A percentile compares a stretch with the other conserved stretches of the same genome.
phyloP scores from a whole-genome alignment of 2,888 invertebrate genomes.

The Pocota personata region DNA sequence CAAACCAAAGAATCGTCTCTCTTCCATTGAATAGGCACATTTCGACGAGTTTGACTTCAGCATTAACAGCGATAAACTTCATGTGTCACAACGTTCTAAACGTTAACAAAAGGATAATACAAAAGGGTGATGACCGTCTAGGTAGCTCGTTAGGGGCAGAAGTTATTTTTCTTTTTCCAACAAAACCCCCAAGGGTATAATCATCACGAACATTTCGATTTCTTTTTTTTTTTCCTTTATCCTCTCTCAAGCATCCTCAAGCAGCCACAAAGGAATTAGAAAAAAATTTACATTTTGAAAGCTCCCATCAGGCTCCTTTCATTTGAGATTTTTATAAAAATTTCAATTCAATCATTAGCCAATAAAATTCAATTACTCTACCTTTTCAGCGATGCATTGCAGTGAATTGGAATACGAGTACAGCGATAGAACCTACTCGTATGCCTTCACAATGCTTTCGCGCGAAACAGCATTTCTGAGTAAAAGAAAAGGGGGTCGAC shows the following conservation, averaged over 20 bases:
- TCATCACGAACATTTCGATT: not conserved
- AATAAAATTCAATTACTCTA: slow-evolving; percentile 25
- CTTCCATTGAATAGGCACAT: not conserved
- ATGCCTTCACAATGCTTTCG: not conserved
- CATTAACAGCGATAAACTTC: not conserved
- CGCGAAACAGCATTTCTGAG: not conserved
- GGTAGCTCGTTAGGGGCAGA: not conserved
- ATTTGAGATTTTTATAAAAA: not conserved
- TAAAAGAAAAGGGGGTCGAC: not conserved
- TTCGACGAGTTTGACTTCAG: not conserved
- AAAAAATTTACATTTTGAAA: slow-evolving; percentile 26
- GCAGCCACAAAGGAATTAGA: slow-evolving; percentile 8
- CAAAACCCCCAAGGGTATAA: not conserved
- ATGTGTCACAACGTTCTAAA: not conserved
- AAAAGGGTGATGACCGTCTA: not conserved
- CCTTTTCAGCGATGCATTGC: not conserved
- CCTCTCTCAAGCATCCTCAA: not conserved
- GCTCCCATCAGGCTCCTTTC: not conserved
- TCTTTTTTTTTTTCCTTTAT: not conserved
- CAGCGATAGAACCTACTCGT: too few relatives aligned
- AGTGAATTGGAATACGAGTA: not conserved
- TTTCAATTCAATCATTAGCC: slow-evolving; percentile 24
- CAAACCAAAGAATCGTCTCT: not conserved
- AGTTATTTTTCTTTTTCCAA: not conserved
- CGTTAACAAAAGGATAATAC: slow-evolving; percentile 15